Evolutionary conservation across 2,888 invertebrate species (phyloP).

Genomic region (Tanaodytes sp.): DNA sequence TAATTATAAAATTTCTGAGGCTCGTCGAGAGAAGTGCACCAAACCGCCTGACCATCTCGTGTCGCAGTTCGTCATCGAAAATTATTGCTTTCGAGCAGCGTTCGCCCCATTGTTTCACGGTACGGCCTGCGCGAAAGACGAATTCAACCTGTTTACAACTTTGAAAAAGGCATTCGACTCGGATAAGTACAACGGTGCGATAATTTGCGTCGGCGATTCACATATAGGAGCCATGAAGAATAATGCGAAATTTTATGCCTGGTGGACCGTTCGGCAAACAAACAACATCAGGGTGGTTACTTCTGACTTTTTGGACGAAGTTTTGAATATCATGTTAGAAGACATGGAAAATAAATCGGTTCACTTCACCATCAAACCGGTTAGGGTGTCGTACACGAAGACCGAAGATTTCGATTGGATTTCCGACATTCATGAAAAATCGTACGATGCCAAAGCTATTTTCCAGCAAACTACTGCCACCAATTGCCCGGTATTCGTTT

Average conservation of each 20-base stretch:
- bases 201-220: slow-evolving; percentile 60
- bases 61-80: slow-evolving; percentile 66
- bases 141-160: slow-evolving; percentile 66
- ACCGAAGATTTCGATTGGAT: slow-evolving; percentile 65
- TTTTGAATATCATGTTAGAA: slow-evolving; percentile 61
- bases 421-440: slow-evolving; percentile 55
- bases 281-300: slow-evolving; percentile 64
- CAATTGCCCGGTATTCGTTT: slow-evolving; percentile 62
- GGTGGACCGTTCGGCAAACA: slow-evolving; percentile 64
- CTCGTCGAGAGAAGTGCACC: no score
- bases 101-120: slow-evolving; percentile 66
- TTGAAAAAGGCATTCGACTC: slow-evolving; percentile 64
- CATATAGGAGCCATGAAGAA: slow-evolving; percentile 66
- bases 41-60: slow-evolving; percentile 55
- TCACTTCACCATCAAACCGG: slow-evolving; percentile 55
- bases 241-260: slow-evolving; percentile 63
- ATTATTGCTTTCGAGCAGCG: slow-evolving; percentile 65
- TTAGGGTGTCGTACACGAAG: slow-evolving; percentile 63
- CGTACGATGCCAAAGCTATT: slow-evolving; percentile 60
- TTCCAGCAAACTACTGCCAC: slow-evolving; percentile 59
- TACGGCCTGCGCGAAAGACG: slow-evolving; percentile 59
- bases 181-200: slow-evolving; percentile 64
- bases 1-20: no score
- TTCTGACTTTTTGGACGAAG: slow-evolving; percentile 61
- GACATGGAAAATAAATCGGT: slow-evolving; percentile 51